Evolutionary conservation across 2,797 vertebrate species (phyloP).

Genomic region (Chromobotia macracanthus): DNA sequence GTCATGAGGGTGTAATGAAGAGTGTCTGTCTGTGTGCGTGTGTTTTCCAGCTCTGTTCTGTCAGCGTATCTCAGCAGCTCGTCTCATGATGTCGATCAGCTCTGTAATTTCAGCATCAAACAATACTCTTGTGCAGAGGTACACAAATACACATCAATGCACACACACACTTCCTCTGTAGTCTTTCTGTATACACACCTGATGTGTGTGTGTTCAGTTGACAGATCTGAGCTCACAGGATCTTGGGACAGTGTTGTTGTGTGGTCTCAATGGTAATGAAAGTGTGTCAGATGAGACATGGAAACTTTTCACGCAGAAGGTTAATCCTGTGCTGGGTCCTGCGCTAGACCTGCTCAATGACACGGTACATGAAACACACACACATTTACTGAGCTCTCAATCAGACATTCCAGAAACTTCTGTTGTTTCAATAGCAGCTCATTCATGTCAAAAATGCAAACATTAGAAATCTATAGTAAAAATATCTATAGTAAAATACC

Average conservation of each 20-base stretch:
- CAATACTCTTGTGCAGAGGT: slow-evolving; percentile 56
- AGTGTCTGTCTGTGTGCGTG: background rate
- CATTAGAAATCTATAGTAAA: background rate
- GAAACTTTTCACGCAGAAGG: slow-evolving; percentile 71
- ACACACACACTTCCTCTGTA: background rate
- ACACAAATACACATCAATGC: slow-evolving; percentile 28
- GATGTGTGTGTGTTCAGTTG: slow-evolving; percentile 57
- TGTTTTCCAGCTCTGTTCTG: slow-evolving; percentile 44
- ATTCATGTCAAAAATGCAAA: background rate
- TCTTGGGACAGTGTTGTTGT: slow-evolving; percentile 63
- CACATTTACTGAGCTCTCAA: too few relatives aligned
- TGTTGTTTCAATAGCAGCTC: too few relatives aligned
- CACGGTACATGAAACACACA: slow-evolving; percentile 57
- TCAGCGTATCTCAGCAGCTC: slow-evolving; percentile 15
- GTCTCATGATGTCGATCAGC: background rate
- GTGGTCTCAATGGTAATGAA: slow-evolving; percentile 49
- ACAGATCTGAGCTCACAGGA: slow-evolving; percentile 54
- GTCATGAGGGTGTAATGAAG: background rate
- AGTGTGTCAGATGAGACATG: slow-evolving; percentile 60
- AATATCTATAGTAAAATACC: background rate
- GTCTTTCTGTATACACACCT: background rate
- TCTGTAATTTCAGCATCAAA: slow-evolving; percentile 52
- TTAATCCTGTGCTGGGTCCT: slow-evolving; percentile 62
- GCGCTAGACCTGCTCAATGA: slow-evolving; percentile 68
- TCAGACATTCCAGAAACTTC: too few relatives aligned